These are phyloP conservation scores for Falco columbarius DNA, from an alignment of 2,797 vertebrate genomes.

Conservation along the genomic window DNA sequence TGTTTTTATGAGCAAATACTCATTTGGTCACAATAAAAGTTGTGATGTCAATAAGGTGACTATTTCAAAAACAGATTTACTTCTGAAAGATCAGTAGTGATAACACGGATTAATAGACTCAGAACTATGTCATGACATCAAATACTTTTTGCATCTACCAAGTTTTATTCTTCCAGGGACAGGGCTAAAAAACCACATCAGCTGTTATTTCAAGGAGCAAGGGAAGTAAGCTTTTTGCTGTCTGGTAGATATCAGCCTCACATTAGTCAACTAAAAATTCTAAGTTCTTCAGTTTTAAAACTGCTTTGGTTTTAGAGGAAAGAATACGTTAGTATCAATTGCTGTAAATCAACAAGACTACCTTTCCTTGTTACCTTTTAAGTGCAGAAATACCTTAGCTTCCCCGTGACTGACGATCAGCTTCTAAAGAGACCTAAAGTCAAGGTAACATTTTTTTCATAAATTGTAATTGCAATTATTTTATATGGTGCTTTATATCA, in stretches of 20 bases:
- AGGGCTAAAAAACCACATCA: neutral
- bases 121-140: neutral
- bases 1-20: neutral
- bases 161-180: neutral
- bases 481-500: neutral
- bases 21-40: neutral
- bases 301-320: neutral
- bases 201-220: neutral
- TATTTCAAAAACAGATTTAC: neutral
- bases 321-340: rapidly evolving
- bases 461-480: neutral
- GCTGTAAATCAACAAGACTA: neutral
- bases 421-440: neutral
- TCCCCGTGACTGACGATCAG: neutral
- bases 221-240: neutral
- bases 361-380: neutral
- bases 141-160: neutral
- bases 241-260: neutral
- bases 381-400: neutral
- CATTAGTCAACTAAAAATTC: neutral
- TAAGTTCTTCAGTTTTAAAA: neutral
- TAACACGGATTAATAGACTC: neutral
- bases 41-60: neutral
- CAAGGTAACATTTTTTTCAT: neutral
- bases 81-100: neutral